Conservation (phyloP, 92 coral and sea anemone species). For the Parazoanthus atlanticus region DNA sequence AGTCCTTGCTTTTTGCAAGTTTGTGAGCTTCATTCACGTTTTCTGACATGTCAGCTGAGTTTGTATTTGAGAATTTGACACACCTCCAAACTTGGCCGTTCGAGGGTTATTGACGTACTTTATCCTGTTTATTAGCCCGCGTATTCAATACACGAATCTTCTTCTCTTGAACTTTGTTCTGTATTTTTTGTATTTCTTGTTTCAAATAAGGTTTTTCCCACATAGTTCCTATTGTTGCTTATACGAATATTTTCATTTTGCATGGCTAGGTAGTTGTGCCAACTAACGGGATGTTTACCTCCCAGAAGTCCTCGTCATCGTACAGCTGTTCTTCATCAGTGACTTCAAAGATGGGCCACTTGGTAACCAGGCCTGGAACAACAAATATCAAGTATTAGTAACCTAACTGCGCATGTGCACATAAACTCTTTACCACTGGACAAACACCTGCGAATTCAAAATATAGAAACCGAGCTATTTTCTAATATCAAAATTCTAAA, state of each 20-base stretch:
- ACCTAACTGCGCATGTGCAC: neutral
- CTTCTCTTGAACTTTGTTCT: too few relatives aligned
- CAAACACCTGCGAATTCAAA: neutral
- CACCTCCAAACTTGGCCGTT: too few relatives aligned
- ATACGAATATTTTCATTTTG: neutral
- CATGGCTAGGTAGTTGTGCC: neutral
- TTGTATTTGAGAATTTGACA: neutral
- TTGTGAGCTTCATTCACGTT: too few relatives aligned
- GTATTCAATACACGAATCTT: too few relatives aligned
- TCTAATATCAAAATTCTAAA: too few relatives aligned
- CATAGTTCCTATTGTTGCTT: neutral
- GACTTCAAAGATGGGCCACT: constrained; percentile 32
- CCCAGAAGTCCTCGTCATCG: constrained; percentile 52
- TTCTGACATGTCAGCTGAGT: too few relatives aligned
- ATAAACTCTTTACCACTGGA: neutral
- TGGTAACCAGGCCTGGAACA: neutral
- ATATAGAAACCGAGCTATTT: too few relatives aligned
- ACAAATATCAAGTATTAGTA: too few relatives aligned
- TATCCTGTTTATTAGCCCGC: too few relatives aligned
- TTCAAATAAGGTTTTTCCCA: neutral
- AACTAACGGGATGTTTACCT: constrained; percentile 13
- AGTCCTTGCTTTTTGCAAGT: too few relatives aligned
- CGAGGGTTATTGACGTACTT: too few relatives aligned
- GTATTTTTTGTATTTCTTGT: neutral
- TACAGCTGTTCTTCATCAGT: constrained; percentile 31